phyloP scores from a whole-genome alignment of 2,888 invertebrate species.

The Oscheius sp. region DNA sequence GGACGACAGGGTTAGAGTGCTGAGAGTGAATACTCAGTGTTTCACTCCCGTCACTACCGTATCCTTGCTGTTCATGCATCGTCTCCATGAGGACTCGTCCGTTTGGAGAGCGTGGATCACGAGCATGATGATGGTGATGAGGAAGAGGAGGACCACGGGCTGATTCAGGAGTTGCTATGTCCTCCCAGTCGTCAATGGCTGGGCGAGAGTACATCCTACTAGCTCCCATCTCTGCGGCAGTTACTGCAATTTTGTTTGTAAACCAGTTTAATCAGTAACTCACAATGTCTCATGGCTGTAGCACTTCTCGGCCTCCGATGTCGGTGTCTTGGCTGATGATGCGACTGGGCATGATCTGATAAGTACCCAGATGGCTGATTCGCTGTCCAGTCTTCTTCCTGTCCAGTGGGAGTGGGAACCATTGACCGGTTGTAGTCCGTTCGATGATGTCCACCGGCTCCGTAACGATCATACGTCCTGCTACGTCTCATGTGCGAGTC shows the following conservation, averaged over 20 bases:
- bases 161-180: conserved; percentile 33
- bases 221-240: conserved; percentile 57
- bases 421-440: not conserved
- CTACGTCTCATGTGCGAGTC: conserved; percentile 45
- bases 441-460: conserved; percentile 13
- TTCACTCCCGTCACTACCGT: conserved; percentile 72
- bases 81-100: conserved; percentile 48
- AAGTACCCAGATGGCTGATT: conserved; percentile 59
- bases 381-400: conserved; percentile 55
- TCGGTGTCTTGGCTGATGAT: conserved; percentile 43
- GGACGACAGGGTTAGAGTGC: conserved; percentile 65
- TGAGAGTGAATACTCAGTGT: conserved; percentile 70
- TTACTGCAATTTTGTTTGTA: conserved; percentile 45
- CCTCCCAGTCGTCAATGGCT: conserved; percentile 35
- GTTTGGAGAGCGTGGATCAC: conserved; percentile 56
- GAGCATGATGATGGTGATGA: conserved; percentile 8
- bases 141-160: conserved; percentile 2
- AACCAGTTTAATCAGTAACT: conserved; percentile 9
- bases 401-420: conserved; percentile 4
- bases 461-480: conserved; percentile 51
- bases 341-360: conserved; percentile 61
- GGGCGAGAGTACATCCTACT: conserved; percentile 42
- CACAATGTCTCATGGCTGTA: conserved; percentile 64
- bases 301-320: conserved; percentile 62
- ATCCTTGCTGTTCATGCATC: conserved; percentile 59